These are phyloP conservation scores for Nothocercus nigrocapillus DNA, from an alignment of 2,113 vertebrate species.

Conservation along the genomic window DNA sequence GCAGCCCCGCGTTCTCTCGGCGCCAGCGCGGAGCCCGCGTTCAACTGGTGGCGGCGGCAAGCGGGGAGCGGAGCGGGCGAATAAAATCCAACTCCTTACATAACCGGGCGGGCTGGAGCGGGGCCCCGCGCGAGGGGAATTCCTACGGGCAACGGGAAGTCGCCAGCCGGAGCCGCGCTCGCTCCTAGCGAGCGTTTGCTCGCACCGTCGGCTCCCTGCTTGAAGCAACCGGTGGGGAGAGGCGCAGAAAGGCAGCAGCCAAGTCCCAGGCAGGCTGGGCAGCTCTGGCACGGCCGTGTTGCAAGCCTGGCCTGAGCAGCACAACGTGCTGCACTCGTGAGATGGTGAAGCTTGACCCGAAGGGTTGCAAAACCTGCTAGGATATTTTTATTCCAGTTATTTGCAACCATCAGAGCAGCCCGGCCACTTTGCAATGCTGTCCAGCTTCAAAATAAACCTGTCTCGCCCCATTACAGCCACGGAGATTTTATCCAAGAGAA, in stretches of 20 bases:
- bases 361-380: background rate
- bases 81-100: constrained; percentile 71
- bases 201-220: background rate
- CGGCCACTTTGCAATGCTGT: background rate
- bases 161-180: background rate
- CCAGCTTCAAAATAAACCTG: background rate
- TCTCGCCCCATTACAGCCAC: background rate
- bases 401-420: background rate
- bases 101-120: constrained; percentile 49
- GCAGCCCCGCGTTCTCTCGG: constrained; percentile 32
- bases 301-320: background rate
- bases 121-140: constrained; percentile 47
- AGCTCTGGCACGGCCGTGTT: background rate
- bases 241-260: background rate
- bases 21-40: background rate
- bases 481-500: background rate
- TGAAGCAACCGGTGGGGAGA: background rate
- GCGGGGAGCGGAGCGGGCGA: constrained; percentile 16
- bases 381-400: background rate
- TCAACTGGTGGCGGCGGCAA: constrained; percentile 69
- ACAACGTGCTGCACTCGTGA: background rate
- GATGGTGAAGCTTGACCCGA: background rate
- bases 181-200: background rate
- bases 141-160: constrained; percentile 61
- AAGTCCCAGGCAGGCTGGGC: background rate